A percentile compares a stretch with the other conserved stretches of the same genome.
Evolutionary conservation across 2,113 vertebrate species (phyloP).

Genomic region (Brachypodius melanocephalos): DNA sequence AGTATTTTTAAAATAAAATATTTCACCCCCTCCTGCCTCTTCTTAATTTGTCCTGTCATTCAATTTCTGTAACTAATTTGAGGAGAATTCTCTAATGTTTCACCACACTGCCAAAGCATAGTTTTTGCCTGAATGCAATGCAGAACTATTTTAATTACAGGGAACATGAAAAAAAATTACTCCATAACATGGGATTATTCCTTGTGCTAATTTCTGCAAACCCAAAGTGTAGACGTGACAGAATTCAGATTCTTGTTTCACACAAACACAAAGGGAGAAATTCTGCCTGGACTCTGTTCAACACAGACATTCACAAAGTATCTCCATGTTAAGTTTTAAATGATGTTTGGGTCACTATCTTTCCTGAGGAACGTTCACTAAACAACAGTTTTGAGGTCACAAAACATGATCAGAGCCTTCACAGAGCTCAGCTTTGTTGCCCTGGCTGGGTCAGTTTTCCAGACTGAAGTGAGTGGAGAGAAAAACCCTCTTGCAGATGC

Average conservation of each 20-base stretch:
- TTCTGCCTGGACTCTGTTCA: neutral
- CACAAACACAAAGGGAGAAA: neutral
- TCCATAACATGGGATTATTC: neutral
- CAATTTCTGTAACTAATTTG: conserved; percentile 47
- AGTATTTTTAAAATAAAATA: conserved; percentile 35
- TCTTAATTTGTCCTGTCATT: conserved; percentile 37
- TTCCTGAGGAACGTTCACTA: neutral
- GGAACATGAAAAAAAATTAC: neutral
- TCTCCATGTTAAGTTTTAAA: neutral
- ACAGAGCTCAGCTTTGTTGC: neutral
- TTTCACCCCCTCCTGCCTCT: conserved; percentile 4
- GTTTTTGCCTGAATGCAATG: neutral
- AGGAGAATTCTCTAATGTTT: conserved; percentile 12
- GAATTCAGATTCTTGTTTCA: neutral
- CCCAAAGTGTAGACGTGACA: neutral
- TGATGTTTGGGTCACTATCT: neutral
- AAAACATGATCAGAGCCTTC: neutral
- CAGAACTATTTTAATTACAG: neutral
- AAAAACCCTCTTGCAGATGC: neutral
- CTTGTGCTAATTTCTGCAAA: neutral
- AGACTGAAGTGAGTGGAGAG: neutral
- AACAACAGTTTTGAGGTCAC: neutral
- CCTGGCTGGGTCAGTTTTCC: neutral
- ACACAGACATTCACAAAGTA: neutral
- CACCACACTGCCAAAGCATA: neutral